Evolutionary conservation across 2,888 invertebrate genomes (phyloP).

Genomic region (Caenorhabditis japonica): DNA sequence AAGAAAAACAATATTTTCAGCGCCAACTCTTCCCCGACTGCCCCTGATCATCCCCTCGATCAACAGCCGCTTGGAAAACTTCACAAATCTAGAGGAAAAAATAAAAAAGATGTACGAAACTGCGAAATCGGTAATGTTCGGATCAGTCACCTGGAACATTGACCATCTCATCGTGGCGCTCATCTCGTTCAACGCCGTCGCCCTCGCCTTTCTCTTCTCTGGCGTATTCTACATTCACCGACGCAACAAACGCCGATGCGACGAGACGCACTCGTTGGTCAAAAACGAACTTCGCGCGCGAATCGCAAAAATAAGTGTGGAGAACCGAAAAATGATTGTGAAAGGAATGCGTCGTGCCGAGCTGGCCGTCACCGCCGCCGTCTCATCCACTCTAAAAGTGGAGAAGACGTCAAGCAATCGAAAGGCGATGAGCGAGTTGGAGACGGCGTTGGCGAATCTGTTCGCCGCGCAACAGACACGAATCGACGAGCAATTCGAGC

Average conservation of each 20-base stretch:
- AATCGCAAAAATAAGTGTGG: conserved; percentile 20
- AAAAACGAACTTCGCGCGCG: conserved; percentile 26
- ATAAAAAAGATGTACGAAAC: conserved; percentile 36
- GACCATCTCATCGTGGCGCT: conserved; percentile 50
- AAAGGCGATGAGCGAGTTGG: conserved; percentile 38
- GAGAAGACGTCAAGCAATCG: conserved; percentile 32
- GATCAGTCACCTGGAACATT: conserved; percentile 43
- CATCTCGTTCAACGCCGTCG: conserved; percentile 26
- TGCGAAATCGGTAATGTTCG: conserved; percentile 44
- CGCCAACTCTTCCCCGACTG: conserved; percentile 21
- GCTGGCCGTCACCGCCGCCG: conserved; percentile 47
- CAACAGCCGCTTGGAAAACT: conserved; percentile 11
- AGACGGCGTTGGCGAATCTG: conserved; percentile 34
- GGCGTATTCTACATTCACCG: conserved; percentile 36
- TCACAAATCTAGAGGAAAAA: conserved; percentile 31
- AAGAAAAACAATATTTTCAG: too few species aligned
- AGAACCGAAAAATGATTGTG: conserved; percentile 37
- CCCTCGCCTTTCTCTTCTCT: conserved; percentile 28
- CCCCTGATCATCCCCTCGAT: conserved; percentile 18
- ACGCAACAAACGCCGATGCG: conserved; percentile 32
- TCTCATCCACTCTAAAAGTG: conserved; percentile 31
- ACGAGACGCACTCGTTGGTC: conserved; percentile 11
- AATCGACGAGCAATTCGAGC: conserved; percentile 47
- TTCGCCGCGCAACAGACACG: conserved; percentile 44
- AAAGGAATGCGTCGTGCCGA: conserved; percentile 49